Conservation (phyloP, 1,140 invertebrate species). For the Drosophila mayri region DNA sequence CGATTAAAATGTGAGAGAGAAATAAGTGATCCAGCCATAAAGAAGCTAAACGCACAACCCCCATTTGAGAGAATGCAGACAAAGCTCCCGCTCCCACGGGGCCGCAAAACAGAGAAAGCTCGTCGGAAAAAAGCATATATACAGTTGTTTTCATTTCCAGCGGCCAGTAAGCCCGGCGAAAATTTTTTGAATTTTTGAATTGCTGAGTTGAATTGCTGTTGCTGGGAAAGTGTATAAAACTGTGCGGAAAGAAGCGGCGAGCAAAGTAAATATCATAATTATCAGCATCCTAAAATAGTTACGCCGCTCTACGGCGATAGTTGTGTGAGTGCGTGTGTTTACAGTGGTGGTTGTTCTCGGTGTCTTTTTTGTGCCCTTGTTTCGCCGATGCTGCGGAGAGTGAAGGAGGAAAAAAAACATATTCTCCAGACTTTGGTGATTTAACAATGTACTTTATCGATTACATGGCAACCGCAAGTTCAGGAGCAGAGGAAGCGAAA, state of each 20-base stretch:
- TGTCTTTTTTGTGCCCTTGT: not conserved
- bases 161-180: constrained; percentile 13
- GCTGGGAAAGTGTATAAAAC: constrained; percentile 16
- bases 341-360: constrained; percentile 39
- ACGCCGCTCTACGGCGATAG: constrained; percentile 39
- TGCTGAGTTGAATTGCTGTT: not conserved
- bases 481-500: constrained; percentile 33
- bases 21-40: too few relatives aligned
- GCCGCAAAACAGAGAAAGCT: too few relatives aligned
- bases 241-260: constrained; percentile 29
- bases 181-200: constrained; percentile 3
- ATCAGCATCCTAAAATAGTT: constrained; percentile 34
- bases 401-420: constrained; percentile 4
- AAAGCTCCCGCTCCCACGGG: too few relatives aligned
- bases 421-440: constrained; percentile 41
- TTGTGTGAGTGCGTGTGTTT: constrained; percentile 41
- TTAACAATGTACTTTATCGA: constrained; percentile 63
- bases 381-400: constrained; percentile 44
- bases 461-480: constrained; percentile 56
- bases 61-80: too few relatives aligned
- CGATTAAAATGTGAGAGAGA: too few relatives aligned
- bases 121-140: too few relatives aligned
- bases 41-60: too few relatives aligned
- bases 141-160: too few relatives aligned
- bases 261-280: constrained; percentile 40